A percentile compares a stretch with the other conserved stretches of the same genome.
Conservation (phyloP, 2,888 invertebrate genomes). For the Heliconius ismenius region DNA sequence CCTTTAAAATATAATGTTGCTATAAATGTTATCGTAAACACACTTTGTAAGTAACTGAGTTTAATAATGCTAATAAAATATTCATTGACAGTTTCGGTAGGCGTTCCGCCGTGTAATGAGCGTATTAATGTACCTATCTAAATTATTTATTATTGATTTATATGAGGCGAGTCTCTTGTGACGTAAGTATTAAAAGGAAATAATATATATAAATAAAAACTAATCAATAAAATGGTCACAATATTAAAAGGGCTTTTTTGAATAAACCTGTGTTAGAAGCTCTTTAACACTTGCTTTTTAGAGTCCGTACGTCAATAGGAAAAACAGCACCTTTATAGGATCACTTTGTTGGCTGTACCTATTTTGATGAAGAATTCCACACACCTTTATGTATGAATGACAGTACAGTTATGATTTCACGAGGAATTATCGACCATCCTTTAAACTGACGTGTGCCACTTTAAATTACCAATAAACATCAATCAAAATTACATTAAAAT, state of each 20-base stretch:
- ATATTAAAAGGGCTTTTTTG: not conserved
- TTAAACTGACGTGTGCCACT: slow-evolving; percentile 37
- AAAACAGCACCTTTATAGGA: no score
- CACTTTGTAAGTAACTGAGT: slow-evolving; percentile 59
- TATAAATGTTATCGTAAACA: slow-evolving; percentile 30
- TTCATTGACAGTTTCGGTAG: slow-evolving; percentile 72
- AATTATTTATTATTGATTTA: slow-evolving; percentile 68
- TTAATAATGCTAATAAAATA: slow-evolving; percentile 67
- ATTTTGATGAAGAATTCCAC: slow-evolving; percentile 8
- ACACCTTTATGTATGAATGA: slow-evolving; percentile 17
- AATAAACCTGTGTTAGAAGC: no score
- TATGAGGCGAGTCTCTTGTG: slow-evolving; percentile 41
- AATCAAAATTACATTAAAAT: slow-evolving; percentile 33
- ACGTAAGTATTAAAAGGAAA: not conserved
- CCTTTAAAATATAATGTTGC: not conserved
- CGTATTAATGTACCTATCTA: slow-evolving; percentile 64
- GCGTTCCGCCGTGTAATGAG: slow-evolving; percentile 72
- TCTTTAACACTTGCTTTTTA: no score
- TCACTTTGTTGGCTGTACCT: not conserved
- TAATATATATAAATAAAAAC: not conserved
- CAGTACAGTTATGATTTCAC: slow-evolving; percentile 20
- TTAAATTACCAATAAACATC: slow-evolving; percentile 37
- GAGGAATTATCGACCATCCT: slow-evolving; percentile 32
- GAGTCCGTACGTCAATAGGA: no score
- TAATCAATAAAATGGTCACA: not conserved